phyloP scores from a whole-genome alignment of 2,797 vertebrate species.

The Bradypodion pumilum region DNA sequence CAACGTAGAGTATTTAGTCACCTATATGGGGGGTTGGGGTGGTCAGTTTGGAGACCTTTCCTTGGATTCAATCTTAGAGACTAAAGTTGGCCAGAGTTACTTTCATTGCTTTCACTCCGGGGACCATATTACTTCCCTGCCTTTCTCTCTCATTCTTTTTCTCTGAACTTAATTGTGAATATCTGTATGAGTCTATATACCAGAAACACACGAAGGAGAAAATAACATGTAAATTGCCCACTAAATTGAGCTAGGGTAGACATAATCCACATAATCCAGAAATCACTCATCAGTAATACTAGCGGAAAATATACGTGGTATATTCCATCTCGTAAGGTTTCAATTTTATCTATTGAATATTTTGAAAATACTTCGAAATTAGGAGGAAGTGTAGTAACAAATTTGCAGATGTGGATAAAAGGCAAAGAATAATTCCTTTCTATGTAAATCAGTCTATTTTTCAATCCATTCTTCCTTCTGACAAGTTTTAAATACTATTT shows the following conservation, averaged over 20 bases:
- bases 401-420: neutral
- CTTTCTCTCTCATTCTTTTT: no score
- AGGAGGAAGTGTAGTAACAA: neutral
- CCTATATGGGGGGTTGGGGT: neutral
- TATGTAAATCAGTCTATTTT: neutral
- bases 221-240: neutral
- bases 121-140: neutral
- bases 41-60: neutral
- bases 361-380: neutral
- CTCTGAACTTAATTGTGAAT: neutral
- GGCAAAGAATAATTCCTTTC: neutral
- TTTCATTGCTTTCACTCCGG: neutral
- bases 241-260: neutral
- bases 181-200: neutral
- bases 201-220: no score
- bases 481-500: neutral
- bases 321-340: neutral
- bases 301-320: neutral
- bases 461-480: neutral
- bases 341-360: neutral
- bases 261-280: neutral
- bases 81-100: neutral
- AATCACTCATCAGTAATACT: neutral
- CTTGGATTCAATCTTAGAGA: neutral
- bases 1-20: conserved; percentile 28